Base-by-base conservation (phyloP, 2,888 invertebrate species). In the Torymus aiolomorphi region DNA sequence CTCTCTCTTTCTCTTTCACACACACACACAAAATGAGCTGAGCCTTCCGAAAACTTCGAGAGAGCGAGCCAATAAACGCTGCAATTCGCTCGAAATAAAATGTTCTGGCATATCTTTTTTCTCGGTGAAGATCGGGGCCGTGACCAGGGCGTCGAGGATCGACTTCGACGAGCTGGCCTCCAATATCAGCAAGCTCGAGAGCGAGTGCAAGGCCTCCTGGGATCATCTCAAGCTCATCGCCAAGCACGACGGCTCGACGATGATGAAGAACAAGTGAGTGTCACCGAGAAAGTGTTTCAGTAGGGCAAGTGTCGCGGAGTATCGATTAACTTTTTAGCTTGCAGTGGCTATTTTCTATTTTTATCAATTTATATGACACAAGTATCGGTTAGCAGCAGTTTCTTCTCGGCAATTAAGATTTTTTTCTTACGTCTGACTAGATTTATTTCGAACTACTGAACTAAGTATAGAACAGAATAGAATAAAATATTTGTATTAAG, bases 131-230 rank as follows among this genome's bases (percentile, higher is more conserved):
- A 96, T 97, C 86, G 97, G 97, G 66, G 95, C 97, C 16, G 95
- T 97, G 62, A 97, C 97, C 13, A 92, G 97, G 86, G 97, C 97
- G 61, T 97, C 97, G 0, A 96, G 98, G 91, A 96, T 98, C 24
- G 99, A 99, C 91, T 99, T 98, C 90, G 97, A 98, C 84, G 97
- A 98, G 87, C 92, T 99, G 75, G 93, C 94, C 62, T 92, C 94
- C 76, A 98, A 97, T 90, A 93, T 99, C 72, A 93, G 93, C 76
- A 96, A 96, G 88, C 92, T 99, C 88, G 99, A 99, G 91, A 93
- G 94, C 20, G 99, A 99, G 90, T 99, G 99, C 91, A 99, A 99
- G 90, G 95, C 96, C 0, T 98, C 98, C 0, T 98, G 98, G 97
- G 98, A 98, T 91, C 96, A 98, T 90, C 93, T 98, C 88, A 97